phyloP scores from a whole-genome alignment of 2,113 vertebrate genomes.

The Oostethus manadensis region DNA sequence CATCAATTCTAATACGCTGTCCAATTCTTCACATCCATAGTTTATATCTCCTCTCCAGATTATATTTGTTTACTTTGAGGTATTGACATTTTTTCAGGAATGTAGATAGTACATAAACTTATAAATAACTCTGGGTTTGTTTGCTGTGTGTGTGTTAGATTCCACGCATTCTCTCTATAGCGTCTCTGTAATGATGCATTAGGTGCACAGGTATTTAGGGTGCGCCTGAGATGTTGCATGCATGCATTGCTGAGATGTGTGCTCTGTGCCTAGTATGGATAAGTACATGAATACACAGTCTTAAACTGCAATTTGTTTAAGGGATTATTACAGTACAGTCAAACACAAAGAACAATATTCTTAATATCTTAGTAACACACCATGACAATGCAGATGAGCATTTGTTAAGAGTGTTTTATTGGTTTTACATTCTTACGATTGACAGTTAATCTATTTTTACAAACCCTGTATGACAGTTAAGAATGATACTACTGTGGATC shows the following conservation, averaged over 20 bases:
- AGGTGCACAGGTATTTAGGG: slow-evolving; percentile 27
- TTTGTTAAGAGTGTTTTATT: too few relatives aligned
- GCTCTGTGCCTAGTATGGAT: background rate
- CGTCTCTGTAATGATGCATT: slow-evolving; percentile 30
- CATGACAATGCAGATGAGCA: too few relatives aligned
- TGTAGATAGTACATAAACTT: slow-evolving; percentile 53
- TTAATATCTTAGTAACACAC: too few relatives aligned
- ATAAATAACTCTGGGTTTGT: slow-evolving; percentile 63
- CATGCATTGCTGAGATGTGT: background rate
- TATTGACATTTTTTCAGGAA: slow-evolving; percentile 66
- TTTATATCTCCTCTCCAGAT: slow-evolving; percentile 45
- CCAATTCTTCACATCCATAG: slow-evolving; percentile 22
- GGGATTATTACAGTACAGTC: too few relatives aligned
- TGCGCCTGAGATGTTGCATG: background rate
- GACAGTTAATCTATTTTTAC: too few relatives aligned
- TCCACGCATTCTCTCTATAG: slow-evolving; percentile 48
- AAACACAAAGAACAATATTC: too few relatives aligned
- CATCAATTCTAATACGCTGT: slow-evolving; percentile 43
- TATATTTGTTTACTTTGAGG: slow-evolving; percentile 51
- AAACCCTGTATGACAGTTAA: too few relatives aligned
- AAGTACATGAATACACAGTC: background rate
- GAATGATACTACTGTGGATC: too few relatives aligned
- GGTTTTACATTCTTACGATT: too few relatives aligned
- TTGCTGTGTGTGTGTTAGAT: slow-evolving; percentile 57
- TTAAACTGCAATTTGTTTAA: too few relatives aligned